These are phyloP conservation scores for Poeciliopsis retropinna DNA, from an alignment of 2,113 vertebrate genomes.

Conservation along the genomic window DNA sequence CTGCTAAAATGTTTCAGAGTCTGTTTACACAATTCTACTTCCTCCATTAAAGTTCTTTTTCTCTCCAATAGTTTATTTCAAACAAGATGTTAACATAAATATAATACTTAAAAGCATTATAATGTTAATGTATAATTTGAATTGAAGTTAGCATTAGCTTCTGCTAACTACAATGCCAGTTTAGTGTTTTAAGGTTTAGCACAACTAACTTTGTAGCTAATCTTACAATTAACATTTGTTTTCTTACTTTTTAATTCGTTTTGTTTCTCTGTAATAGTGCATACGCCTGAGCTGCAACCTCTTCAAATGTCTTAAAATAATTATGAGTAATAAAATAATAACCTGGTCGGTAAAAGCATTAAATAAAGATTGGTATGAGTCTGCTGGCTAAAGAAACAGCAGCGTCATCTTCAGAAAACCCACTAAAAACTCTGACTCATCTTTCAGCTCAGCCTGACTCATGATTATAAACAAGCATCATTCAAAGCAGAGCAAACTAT, in stretches of 20 bases:
- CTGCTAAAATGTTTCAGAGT: too few species aligned
- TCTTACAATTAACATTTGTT: not conserved
- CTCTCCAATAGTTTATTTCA: too few species aligned
- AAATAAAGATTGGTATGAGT: not conserved
- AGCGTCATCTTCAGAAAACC: constrained; percentile 27
- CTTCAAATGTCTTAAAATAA: not conserved
- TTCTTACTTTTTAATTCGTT: not conserved
- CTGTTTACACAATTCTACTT: too few species aligned
- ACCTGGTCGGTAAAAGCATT: not conserved
- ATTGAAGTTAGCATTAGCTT: too few species aligned
- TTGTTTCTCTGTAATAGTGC: not conserved
- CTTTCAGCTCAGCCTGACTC: constrained; percentile 27
- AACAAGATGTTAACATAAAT: too few species aligned
- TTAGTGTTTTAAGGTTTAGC: too few species aligned
- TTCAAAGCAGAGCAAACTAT: not conserved
- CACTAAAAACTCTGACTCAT: constrained; percentile 46
- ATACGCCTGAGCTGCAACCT: not conserved
- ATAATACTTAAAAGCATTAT: too few species aligned
- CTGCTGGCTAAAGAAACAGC: constrained; percentile 35
- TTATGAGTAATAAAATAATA: not conserved
- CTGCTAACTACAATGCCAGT: too few species aligned
- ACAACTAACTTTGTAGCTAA: too few species aligned
- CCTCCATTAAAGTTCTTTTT: too few species aligned
- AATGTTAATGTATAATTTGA: too few species aligned
- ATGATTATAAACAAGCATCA: constrained; percentile 19